Percentiles rank a stretch among this genome's conserved stretches.
These are phyloP conservation scores for Lamproptera curius DNA, from an alignment of 2,888 invertebrate genomes.

Conservation along the genomic window DNA sequence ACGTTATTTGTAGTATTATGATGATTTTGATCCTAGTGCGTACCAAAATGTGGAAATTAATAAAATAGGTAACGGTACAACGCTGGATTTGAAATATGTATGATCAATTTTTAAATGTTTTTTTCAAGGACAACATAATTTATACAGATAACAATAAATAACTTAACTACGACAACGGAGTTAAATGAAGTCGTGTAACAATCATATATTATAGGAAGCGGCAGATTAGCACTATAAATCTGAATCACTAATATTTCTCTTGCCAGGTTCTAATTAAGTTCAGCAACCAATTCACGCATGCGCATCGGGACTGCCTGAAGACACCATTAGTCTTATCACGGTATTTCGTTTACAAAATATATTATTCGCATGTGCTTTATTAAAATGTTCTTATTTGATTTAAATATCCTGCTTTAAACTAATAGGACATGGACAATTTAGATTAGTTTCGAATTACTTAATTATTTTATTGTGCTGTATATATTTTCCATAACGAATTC, in stretches of 20 bases:
- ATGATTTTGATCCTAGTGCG: conserved; percentile 33
- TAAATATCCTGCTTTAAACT: conserved; percentile 8
- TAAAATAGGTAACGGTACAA: no score
- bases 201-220: conserved; percentile 43
- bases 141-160: conserved; percentile 20
- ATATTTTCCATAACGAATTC: no score
- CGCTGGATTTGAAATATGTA: no score
- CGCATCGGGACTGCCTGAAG: conserved; percentile 61
- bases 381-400: conserved; percentile 14
- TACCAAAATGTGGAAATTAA: conserved; percentile 30
- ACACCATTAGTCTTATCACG: conserved; percentile 62
- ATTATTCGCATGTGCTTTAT: conserved; percentile 23
- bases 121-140: conserved; percentile 22
- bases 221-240: conserved; percentile 52
- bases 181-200: conserved; percentile 35
- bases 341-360: conserved; percentile 35
- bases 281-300: conserved; percentile 63
- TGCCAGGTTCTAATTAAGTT: conserved; percentile 64
- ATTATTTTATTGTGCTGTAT: no score
- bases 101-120: conserved; percentile 7
- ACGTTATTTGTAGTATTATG: conserved; percentile 58
- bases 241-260: conserved; percentile 67
- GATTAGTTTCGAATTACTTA: no score
- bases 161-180: conserved; percentile 25
- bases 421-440: neutral